Conservation (phyloP, 2,797 vertebrate genomes). For the Pipistrellus kuhlii region DNA sequence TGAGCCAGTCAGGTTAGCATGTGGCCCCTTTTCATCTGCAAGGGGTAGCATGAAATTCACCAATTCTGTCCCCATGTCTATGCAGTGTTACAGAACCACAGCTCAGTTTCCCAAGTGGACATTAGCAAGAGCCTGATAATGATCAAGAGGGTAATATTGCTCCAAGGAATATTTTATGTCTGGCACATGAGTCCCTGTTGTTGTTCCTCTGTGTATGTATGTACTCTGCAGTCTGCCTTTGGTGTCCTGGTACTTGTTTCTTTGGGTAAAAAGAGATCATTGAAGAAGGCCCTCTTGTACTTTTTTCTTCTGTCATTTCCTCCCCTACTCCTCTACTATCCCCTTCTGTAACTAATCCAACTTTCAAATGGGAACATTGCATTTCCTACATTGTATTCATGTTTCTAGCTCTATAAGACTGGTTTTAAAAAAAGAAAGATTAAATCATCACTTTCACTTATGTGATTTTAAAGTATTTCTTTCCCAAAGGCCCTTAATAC, state of each 20-base stretch:
- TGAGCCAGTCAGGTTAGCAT: no score
- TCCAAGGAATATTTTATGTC: not conserved
- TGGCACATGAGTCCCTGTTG: accelerated
- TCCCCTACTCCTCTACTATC: not conserved
- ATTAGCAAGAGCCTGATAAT: not conserved
- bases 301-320: not conserved
- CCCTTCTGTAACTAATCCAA: not conserved
- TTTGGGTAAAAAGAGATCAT: not conserved
- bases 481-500: slow-evolving; percentile 21
- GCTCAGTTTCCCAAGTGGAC: not conserved
- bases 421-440: not conserved
- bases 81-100: not conserved
- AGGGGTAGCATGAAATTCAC: not conserved
- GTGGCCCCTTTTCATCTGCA: not conserved
- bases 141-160: not conserved
- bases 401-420: not conserved
- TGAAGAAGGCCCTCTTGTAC: not conserved
- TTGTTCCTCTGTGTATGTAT: accelerated
- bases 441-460: not conserved
- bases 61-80: not conserved
- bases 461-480: not conserved
- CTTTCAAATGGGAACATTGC: not conserved
- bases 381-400: not conserved
- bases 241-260: not conserved
- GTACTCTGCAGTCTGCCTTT: not conserved